These are phyloP conservation scores for Busseola fusca DNA, from an alignment of 2,888 invertebrate species.

Conservation along the genomic window DNA sequence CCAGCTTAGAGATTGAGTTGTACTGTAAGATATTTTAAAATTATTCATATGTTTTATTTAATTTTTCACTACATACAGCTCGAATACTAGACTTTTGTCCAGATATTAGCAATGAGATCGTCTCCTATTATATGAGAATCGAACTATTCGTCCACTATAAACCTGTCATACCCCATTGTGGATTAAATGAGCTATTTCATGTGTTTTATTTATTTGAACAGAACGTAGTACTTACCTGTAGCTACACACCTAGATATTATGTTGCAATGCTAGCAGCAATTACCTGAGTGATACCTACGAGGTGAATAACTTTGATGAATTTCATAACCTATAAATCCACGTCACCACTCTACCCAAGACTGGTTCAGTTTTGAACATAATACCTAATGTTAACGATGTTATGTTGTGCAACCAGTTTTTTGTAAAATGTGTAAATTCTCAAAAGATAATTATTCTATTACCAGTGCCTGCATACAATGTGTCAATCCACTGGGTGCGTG, in stretches of 20 bases:
- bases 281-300: not conserved
- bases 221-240: not conserved
- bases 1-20: conserved; percentile 91
- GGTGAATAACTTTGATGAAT: not conserved
- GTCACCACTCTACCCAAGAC: not conserved
- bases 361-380: not conserved
- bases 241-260: not conserved
- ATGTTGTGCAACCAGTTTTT: not conserved
- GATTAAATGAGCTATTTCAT: not conserved
- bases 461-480: conserved; percentile 85
- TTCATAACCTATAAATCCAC: not conserved
- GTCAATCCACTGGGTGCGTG: conserved; percentile 82
- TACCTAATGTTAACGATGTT: not conserved
- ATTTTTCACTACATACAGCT: not conserved
- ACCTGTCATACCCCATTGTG: not conserved
- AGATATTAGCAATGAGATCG: not conserved
- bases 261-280: not conserved
- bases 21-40: conserved; percentile 89
- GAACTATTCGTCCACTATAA: not conserved
- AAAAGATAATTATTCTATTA: not conserved
- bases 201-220: not conserved
- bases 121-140: not conserved
- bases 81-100: not conserved
- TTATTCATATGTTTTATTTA: not conserved
- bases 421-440: not conserved